Conservation (phyloP, 2,888 invertebrate genomes). For the Aelia acuminata region DNA sequence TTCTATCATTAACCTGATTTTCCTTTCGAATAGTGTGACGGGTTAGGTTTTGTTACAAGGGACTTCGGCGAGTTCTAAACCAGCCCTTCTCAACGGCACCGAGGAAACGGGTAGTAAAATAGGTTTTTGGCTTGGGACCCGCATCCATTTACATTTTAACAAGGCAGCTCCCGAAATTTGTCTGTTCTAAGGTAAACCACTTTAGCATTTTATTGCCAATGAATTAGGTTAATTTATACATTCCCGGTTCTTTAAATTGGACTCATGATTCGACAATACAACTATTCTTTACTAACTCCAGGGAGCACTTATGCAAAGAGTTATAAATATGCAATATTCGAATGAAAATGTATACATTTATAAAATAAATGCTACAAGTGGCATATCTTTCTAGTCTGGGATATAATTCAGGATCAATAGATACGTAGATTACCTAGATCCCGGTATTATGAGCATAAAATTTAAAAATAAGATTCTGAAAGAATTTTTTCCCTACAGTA, state of each 20-base stretch:
- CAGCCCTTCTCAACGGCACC: neutral
- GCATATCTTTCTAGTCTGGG: too few relatives aligned
- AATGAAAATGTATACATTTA: too few relatives aligned
- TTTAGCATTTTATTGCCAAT: neutral
- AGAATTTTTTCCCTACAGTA: too few relatives aligned
- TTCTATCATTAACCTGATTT: too few relatives aligned
- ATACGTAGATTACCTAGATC: too few relatives aligned
- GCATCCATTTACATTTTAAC: slow-evolving; percentile 33
- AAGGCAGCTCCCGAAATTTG: neutral
- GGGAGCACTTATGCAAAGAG: too few relatives aligned
- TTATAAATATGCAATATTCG: too few relatives aligned
- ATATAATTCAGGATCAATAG: too few relatives aligned
- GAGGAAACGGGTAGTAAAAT: slow-evolving; percentile 12
- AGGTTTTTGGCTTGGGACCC: slow-evolving; percentile 14
- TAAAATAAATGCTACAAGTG: too few relatives aligned
- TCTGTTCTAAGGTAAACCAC: slow-evolving; percentile 13
- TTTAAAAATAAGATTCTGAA: too few relatives aligned
- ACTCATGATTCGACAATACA: neutral
- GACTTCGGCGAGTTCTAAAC: neutral
- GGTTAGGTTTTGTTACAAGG: neutral
- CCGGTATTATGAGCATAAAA: too few relatives aligned
- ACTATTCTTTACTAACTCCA: too few relatives aligned
- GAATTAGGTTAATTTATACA: slow-evolving; percentile 9
- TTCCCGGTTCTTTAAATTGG: neutral
- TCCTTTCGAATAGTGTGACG: neutral